Evolutionary conservation across 2,113 vertebrate species (phyloP), one percentile per base, ranked within the genome.

Genomic region (Addax nasomaculatus): DNA sequence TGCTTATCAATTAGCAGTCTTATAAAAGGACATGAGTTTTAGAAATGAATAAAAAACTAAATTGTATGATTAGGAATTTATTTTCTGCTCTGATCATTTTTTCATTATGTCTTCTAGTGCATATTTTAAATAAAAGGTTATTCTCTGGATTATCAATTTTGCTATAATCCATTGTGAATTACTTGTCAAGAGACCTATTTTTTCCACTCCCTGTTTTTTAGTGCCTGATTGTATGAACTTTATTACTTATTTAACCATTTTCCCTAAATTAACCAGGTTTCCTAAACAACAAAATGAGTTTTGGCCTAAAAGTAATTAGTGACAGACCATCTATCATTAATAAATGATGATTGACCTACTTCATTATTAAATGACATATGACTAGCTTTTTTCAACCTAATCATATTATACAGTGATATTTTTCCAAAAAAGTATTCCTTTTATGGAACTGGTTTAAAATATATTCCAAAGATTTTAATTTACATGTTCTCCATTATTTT

Each of bases 231-330:
- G 39, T 23, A 58, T 83, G 79, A 94, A 93, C 17, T 95, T 95
- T 89, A 51, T 96, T 14, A 94, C 29, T 94, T 94, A 93, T 92
- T 96, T 89, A 98, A 95, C 33, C 16, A 70, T 15, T 70, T 93
- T 92, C 39, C 45, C 30, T 87, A 89, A 97, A 92, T 97, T 94
- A 95, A 76, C 30, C 36, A 70, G 53, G 8, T 84, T 97, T 97
- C 53, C 70, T 81, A 93, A 90, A 62, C 78, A 96, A 95, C 47
- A 67, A 23, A 86, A 70, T 83, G 29, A 23, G n/a, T 78, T 95
- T 95, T 60, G 19, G 14, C 79, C 51, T 86, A 94, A 93, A 91
- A 96, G 45, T 80, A 39, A 93, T 96, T 95, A 80, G 25, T 90
- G 73, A 87, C 39, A 85, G 87, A 67, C 3, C n/a, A 84, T 79